A percentile compares a stretch with the other conserved stretches of the same genome.
These are phyloP conservation scores for Coccyzus lansbergi DNA, from an alignment of 2,797 vertebrate genomes.

Conservation along the genomic window DNA sequence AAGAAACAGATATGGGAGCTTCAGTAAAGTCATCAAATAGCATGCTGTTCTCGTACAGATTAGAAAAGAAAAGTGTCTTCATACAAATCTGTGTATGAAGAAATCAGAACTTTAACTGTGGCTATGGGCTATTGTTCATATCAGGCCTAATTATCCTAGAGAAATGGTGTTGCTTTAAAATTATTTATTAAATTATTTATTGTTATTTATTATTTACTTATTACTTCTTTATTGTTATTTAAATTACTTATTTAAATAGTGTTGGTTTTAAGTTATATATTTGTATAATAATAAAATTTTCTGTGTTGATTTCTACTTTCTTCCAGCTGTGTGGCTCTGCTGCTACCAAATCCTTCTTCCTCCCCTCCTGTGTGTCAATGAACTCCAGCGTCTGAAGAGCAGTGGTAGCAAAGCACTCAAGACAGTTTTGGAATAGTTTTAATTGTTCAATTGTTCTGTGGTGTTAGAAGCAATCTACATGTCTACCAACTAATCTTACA, in stretches of 20 bases:
- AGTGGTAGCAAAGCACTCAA: not conserved
- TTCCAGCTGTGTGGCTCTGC: not conserved
- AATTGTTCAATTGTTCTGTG: not conserved
- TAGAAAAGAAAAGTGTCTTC: not conserved
- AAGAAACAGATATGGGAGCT: not conserved
- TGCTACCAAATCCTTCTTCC: not conserved
- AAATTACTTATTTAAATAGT: too few relatives aligned
- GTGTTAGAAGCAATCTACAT: not conserved
- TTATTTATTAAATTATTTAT: too few relatives aligned
- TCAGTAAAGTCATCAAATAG: slow-evolving; percentile 6
- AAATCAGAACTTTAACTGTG: not conserved
- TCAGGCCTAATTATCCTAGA: not conserved
- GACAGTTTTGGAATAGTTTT: not conserved
- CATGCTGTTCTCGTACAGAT: not conserved
- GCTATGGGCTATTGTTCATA: not conserved
- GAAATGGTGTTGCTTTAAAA: not conserved
- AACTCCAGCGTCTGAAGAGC: not conserved
- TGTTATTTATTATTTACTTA: too few relatives aligned
- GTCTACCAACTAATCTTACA: not conserved
- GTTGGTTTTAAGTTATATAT: not conserved
- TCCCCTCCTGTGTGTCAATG: not conserved
- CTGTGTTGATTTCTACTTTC: not conserved
- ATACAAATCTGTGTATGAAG: not conserved
- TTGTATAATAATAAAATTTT: not conserved
- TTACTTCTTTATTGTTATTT: too few relatives aligned